Base-by-base conservation (phyloP, 2,888 invertebrate genomes). In the Pharmacophagus antenor region DNA sequence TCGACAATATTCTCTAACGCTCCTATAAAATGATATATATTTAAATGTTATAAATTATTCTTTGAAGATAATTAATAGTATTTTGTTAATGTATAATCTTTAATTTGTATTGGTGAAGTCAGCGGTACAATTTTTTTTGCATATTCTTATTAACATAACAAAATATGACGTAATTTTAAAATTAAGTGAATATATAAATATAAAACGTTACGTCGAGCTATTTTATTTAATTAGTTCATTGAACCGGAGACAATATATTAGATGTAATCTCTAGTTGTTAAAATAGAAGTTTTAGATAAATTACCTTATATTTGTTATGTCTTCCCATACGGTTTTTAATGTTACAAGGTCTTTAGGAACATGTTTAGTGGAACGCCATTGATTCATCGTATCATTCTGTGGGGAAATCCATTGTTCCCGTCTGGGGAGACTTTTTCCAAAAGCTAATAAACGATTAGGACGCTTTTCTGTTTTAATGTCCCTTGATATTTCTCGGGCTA, bases 321-420 rank as follows among this genome's bases (percentile, higher is more conserved):
- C 93, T 64, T 93, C 91, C 93, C 93, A 94, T 2, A 94, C 93
- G 22, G 91, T 85, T 60, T 93, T 92, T 84, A 94, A 91, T 0
- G 92, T 91, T 56, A 92, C 92, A 0, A 94, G 78, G 42, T 93
- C 92, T 58, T 83, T 79, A 0, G 93, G 93, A 2, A 93, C 91
- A 56, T 92, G 83, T 42, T 91, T 84, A 37, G 92, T 91, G 0
- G 88, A 84, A 17, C 92, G 73, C 94, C 94, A 94, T 62, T 88
- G 82, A 25, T 85, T 80, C 56, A 87, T 79, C 1, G 92, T 90
- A 37, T 88, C 75, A 68, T 92, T 92, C 12, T 69, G 70, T 0
- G 93, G 92, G 0, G 92, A 86, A n/a, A 79, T 70, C 68, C 85
- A 88, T 64, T 91, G 88, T 47, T 91, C 75, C 2, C 78, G 69